A percentile compares a stretch with the other conserved stretches of the same genome.
These are phyloP conservation scores for Brachyrhaphis roseni DNA, from an alignment of 2,797 vertebrate genomes.

Conservation along the genomic window DNA sequence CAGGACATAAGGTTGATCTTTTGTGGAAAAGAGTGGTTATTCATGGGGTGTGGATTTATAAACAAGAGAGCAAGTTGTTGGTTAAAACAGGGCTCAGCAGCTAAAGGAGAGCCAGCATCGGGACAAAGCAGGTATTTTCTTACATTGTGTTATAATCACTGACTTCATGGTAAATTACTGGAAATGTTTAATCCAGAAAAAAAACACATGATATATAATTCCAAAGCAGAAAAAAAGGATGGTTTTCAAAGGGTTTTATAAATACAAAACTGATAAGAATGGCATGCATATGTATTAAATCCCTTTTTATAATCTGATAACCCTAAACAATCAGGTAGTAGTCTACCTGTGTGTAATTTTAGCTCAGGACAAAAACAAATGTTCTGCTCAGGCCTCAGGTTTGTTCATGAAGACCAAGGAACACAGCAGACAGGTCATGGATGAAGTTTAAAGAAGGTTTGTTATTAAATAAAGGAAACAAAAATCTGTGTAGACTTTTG, in stretches of 20 bases:
- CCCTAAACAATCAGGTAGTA: background rate
- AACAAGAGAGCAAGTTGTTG: constrained; percentile 27
- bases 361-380: background rate
- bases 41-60: constrained; percentile 49
- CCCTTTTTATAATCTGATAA: background rate
- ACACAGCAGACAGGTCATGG: background rate
- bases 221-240: background rate
- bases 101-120: background rate
- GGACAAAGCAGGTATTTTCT: background rate
- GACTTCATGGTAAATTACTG: background rate
- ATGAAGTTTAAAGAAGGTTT: background rate
- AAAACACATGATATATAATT: background rate
- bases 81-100: constrained; percentile 18
- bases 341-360: background rate
- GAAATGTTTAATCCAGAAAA: background rate
- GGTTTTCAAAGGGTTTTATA: background rate
- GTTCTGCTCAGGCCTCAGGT: background rate
- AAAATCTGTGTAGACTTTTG: background rate
- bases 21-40: constrained; percentile 51
- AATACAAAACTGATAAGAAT: background rate
- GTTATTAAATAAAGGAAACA: background rate
- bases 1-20: constrained; percentile 54
- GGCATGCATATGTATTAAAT: background rate
- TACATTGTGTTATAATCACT: background rate
- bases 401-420: background rate